phyloP scores from a whole-genome alignment of 1,140 invertebrate species.

The Potamilus streckersoni region DNA sequence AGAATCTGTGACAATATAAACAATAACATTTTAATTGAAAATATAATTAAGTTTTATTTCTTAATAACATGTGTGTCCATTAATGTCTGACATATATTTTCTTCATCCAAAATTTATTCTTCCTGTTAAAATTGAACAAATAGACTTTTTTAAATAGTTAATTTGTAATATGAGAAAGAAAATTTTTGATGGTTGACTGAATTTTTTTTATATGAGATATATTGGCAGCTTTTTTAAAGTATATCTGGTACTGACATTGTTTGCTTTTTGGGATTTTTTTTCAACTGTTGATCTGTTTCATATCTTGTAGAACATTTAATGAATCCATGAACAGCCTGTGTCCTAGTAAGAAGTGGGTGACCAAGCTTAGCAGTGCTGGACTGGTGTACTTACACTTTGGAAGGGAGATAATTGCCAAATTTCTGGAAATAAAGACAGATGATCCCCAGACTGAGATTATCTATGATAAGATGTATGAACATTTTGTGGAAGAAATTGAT shows the following conservation, averaged over 20 bases:
- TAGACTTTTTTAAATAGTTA: no score
- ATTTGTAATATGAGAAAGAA: no score
- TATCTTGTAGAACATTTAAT: conserved; percentile 75
- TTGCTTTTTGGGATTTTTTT: neutral
- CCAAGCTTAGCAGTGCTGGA: conserved; percentile 93
- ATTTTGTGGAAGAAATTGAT: conserved; percentile 94
- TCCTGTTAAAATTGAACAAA: no score
- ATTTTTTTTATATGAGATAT: neutral
- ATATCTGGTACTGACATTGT: neutral
- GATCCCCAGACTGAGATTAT: conserved; percentile 69
- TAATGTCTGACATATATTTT: no score
- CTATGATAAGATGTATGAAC: conserved; percentile 89
- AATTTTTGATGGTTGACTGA: neutral
- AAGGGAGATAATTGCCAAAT: conserved; percentile 77
- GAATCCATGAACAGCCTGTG: conserved; percentile 75
- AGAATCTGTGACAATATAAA: no score
- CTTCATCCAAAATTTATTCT: no score
- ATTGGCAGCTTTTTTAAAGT: neutral
- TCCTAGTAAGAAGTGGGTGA: conserved; percentile 72
- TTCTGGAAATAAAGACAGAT: conserved; percentile 54
- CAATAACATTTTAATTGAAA: no score
- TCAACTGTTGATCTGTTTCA: conserved; percentile 22
- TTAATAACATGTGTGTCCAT: no score
- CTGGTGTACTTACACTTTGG: conserved; percentile 94
- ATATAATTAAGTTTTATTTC: no score